A percentile compares a stretch with the other conserved stretches of the same genome.
Conservation (phyloP, 2,113 vertebrate species). For the Vireo altiloquus region DNA sequence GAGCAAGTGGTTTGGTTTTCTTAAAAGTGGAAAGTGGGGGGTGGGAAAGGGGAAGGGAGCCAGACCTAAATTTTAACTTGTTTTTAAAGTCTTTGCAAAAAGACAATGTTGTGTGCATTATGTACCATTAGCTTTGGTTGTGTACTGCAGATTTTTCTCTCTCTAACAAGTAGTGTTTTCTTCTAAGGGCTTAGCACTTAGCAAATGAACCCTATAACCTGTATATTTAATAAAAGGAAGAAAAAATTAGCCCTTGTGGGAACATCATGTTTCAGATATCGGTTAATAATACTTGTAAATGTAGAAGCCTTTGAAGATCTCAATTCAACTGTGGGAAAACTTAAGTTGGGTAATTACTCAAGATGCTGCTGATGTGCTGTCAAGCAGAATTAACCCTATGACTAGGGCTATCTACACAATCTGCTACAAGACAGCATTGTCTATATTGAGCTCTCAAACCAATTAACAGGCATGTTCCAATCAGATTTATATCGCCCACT, state of each 20-base stretch:
- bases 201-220: conserved; percentile 74
- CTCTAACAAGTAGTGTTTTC: conserved; percentile 65
- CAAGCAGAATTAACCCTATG: conserved; percentile 85
- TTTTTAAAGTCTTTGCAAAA: conserved; percentile 46
- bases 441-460: conserved; percentile 76
- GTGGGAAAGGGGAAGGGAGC: not conserved
- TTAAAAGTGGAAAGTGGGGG: conserved; percentile 10
- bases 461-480: conserved; percentile 78
- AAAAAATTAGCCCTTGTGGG: conserved; percentile 78
- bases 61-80: conserved; percentile 44
- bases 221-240: conserved; percentile 72
- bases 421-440: conserved; percentile 78
- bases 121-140: conserved; percentile 48
- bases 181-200: conserved; percentile 64
- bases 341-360: conserved; percentile 82
- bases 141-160: conserved; percentile 60
- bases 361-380: conserved; percentile 83
- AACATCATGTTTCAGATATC: conserved; percentile 83
- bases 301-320: conserved; percentile 85
- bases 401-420: conserved; percentile 74
- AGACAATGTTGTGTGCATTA: conserved; percentile 42
- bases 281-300: conserved; percentile 84
- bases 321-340: conserved; percentile 84
- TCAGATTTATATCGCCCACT: conserved; percentile 73
- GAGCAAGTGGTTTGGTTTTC: conserved; percentile 46